Percentiles rank a stretch among this genome's conserved stretches.
phyloP scores from a whole-genome alignment of 2,113 vertebrate species.

The human (Homo sapiens) region DNA sequence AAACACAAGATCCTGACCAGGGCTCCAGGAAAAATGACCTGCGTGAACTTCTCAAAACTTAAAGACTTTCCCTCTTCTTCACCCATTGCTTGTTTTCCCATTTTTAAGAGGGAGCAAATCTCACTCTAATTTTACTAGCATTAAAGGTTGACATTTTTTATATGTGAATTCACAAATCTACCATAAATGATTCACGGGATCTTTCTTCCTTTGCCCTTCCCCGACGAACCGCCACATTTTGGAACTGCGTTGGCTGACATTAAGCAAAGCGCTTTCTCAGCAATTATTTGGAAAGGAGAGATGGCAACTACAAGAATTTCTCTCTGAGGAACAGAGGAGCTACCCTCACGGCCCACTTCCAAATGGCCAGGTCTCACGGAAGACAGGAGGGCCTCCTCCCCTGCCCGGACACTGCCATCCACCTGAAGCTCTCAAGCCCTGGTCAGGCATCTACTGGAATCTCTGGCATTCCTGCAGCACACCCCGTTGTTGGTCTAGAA shows the following conservation, averaged over 20 bases:
- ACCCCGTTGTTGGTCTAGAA: neutral
- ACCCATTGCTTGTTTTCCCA: neutral
- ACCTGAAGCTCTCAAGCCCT: neutral
- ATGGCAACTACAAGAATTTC: neutral
- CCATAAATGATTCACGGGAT: neutral
- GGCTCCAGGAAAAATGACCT: neutral
- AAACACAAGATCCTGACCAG: neutral
- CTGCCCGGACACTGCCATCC: neutral
- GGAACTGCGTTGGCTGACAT: neutral
- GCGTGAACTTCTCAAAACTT: neutral
- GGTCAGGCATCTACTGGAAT: fast-evolving
- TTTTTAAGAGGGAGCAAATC: neutral
- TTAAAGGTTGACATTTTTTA: neutral
- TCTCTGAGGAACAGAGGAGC: neutral
- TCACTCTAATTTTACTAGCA: neutral
- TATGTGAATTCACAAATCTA: constrained; percentile 48
- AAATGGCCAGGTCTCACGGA: neutral
- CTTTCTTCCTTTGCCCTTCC: neutral
- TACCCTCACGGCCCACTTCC: neutral
- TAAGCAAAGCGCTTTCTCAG: neutral
- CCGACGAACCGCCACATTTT: neutral
- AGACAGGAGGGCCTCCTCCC: no score
- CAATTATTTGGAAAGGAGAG: neutral
- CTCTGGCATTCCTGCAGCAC: neutral
- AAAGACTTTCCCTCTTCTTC: neutral